A percentile compares a stretch with the other conserved stretches of the same genome.
These are phyloP conservation scores for Bovichtus variegatus DNA, from an alignment of 2,797 vertebrate species.

Conservation along the genomic window DNA sequence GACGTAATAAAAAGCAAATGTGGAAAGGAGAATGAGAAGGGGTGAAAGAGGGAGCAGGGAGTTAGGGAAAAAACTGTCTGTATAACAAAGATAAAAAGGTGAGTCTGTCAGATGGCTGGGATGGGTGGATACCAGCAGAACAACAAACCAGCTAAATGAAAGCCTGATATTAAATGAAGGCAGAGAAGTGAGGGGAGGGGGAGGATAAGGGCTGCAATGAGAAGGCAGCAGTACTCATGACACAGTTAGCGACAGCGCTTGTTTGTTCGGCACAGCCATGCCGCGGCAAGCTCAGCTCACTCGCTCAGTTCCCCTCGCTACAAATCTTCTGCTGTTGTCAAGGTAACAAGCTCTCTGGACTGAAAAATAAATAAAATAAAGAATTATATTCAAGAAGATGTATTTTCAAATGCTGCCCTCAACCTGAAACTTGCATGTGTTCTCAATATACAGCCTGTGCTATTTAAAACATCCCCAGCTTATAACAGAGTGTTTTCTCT, in stretches of 20 bases:
- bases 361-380: slow-evolving; percentile 52
- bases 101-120: slow-evolving; percentile 33
- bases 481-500: neutral
- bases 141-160: slow-evolving; percentile 59
- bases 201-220: slow-evolving; percentile 61
- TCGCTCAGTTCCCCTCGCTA: slow-evolving; percentile 70
- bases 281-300: slow-evolving; percentile 65
- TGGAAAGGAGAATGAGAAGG: slow-evolving; percentile 3
- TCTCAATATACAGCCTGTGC: slow-evolving; percentile 40
- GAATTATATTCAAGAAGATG: slow-evolving; percentile 74
- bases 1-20: slow-evolving; percentile 22
- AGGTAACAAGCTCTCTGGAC: slow-evolving; percentile 84
- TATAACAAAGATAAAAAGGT: slow-evolving; percentile 37
- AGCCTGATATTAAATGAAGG: slow-evolving; percentile 64
- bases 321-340: slow-evolving; percentile 85
- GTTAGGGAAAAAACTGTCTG: slow-evolving; percentile 18
- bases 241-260: slow-evolving; percentile 80
- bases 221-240: slow-evolving; percentile 76
- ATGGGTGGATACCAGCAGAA: slow-evolving; percentile 43
- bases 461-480: slow-evolving; percentile 7
- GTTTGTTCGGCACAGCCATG: slow-evolving; percentile 80
- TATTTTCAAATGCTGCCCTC: slow-evolving; percentile 70
- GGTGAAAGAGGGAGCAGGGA: slow-evolving; percentile 12
- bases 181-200: slow-evolving; percentile 31
- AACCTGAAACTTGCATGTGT: slow-evolving; percentile 65